Conservation (phyloP, 2,113 vertebrate species). For the Hyperopisus bebe region DNA sequence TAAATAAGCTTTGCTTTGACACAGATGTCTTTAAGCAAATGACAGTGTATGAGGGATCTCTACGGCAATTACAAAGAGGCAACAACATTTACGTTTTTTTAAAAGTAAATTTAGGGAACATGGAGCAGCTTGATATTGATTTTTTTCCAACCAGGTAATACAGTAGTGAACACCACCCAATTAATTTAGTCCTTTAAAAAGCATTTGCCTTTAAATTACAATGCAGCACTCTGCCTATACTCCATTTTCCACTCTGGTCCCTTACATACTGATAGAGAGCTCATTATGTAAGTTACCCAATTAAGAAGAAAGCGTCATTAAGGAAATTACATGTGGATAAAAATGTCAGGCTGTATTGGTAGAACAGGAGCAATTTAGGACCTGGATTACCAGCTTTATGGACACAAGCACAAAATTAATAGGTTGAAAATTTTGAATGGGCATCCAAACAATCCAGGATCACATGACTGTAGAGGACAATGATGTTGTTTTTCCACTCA, state of each 20-base stretch:
- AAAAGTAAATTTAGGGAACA: neutral
- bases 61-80: neutral
- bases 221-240: neutral
- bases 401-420: constrained; percentile 13
- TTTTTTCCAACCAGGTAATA: neutral
- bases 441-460: constrained; percentile 16
- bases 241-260: neutral
- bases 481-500: neutral
- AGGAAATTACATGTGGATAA: constrained; percentile 31
- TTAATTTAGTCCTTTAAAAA: neutral
- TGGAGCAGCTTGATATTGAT: neutral
- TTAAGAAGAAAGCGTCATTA: constrained; percentile 31
- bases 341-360: constrained; percentile 11
- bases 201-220: neutral
- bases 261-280: neutral
- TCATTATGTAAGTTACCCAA: constrained; percentile 24
- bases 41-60: constrained; percentile 16
- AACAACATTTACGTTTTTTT: neutral
- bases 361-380: neutral
- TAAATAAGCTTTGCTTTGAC: constrained; percentile 3
- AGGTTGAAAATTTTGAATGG: constrained; percentile 21
- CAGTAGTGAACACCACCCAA: neutral
- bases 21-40: constrained; percentile 18
- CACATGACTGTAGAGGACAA: neutral
- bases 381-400: constrained; percentile 20